Conservation (phyloP, 2,797 vertebrate genomes). For the Sebastes paucispinis region DNA sequence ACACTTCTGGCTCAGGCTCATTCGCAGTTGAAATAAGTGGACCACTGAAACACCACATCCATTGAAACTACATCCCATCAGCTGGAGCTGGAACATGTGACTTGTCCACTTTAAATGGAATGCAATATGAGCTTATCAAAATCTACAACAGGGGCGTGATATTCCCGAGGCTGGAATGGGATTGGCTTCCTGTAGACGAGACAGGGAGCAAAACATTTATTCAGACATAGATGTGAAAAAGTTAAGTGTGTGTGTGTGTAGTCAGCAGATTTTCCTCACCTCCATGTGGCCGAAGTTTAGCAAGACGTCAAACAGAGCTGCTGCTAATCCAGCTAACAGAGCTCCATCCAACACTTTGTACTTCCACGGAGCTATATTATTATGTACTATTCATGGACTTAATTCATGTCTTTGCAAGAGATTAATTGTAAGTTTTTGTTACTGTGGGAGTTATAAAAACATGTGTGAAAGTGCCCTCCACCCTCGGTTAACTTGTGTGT, state of each 20-base stretch:
- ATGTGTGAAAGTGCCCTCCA: conserved; percentile 14
- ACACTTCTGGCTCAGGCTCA: background rate
- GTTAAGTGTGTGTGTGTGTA: background rate
- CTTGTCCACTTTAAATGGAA: background rate
- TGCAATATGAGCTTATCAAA: background rate
- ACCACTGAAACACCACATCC: background rate
- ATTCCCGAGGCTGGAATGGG: background rate
- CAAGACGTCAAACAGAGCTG: conserved; percentile 11
- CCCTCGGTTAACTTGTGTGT: conserved; percentile 10
- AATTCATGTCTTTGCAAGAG: conserved; percentile 19
- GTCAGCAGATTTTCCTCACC: conserved; percentile 38
- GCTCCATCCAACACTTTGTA: conserved; percentile 38
- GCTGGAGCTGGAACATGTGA: background rate
- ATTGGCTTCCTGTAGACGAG: conserved; percentile 19
- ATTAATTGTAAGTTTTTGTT: conserved; percentile 48
- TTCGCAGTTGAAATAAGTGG: background rate
- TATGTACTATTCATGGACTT: conserved; percentile 50
- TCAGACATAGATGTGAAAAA: conserved; percentile 7
- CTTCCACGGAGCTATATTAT: conserved; percentile 37
- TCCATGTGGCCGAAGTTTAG: conserved; percentile 25
- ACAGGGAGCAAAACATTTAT: conserved; percentile 32
- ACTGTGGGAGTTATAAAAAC: conserved; percentile 32
- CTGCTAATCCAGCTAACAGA: conserved; percentile 5
- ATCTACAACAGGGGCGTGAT: background rate
- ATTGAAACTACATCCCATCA: background rate